Base-by-base conservation (phyloP, 2,797 vertebrate species). In the Tamandua tetradactyla region DNA sequence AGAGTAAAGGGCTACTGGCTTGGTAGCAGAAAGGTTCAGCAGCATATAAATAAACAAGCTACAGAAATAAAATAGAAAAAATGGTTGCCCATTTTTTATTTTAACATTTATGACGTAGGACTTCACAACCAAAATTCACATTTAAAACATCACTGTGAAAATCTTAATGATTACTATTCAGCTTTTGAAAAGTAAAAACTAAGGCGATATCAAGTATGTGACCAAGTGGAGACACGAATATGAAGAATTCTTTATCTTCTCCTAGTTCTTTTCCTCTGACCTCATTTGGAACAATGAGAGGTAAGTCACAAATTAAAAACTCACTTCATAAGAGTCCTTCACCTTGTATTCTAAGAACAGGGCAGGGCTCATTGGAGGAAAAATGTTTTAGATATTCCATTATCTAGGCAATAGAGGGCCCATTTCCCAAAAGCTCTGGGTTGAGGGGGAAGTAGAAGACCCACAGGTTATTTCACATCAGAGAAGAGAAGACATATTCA, bases 231-330 rank as follows among this genome's bases (percentile, higher is more conserved):
- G 32, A 81, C 42, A 82, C 23, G 35, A 91, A 68, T 72, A 62
- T 55, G 47, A 95, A 94, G 66, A 95, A 87, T 68, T 83, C 42
- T 76, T 47, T 62, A 40, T 10, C 37, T 86, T 91, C 57, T 76
- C 32, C 76, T 72, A 57, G 37, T 40, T 94, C 30, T 93, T n/a
- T n/a, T n/a, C n/a, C n/a, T n/a, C 75, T 89, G 20, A 78, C 40
- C 23, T 93, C 25, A 89, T 83, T 89, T 44, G 79, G 68, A 94
- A 86, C 22, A 82, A 25, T 75, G 68, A 76, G 35, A 30, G 2
- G 59, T 69, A 83, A 93, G 87, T 27, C 20, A 89, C 61, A 94
- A 94, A 93, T 76, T 91, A 92, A 95, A 94, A 94, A 64, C 52
- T 52, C 17, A 86, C 10, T 66, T 89, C 37, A 25, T 37, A 35